These are phyloP conservation scores for Zosterops japonicus DNA, from an alignment of 2,113 vertebrate genomes.

Conservation along the genomic window DNA sequence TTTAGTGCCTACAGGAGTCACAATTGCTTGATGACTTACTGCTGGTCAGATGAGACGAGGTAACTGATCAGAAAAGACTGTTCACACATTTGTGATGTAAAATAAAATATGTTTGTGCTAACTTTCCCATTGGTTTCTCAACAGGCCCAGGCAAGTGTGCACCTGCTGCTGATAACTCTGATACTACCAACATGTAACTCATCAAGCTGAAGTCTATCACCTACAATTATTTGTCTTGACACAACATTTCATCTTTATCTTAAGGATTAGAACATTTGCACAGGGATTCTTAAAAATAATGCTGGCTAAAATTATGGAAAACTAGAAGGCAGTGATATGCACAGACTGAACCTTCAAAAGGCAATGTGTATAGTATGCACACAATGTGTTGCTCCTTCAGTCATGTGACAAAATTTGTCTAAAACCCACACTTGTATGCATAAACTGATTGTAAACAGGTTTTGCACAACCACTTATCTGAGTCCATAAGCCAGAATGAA, in stretches of 20 bases:
- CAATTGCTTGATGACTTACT: neutral
- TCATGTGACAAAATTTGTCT: neutral
- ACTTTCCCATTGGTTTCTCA: neutral
- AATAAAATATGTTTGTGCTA: neutral
- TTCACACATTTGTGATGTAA: neutral
- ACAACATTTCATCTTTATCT: neutral
- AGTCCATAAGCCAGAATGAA: neutral
- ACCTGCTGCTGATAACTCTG: conserved; percentile 27
- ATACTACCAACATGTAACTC: neutral
- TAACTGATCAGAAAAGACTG: conserved; percentile 4
- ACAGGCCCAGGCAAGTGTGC: neutral
- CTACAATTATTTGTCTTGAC: neutral
- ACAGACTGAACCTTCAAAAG: neutral
- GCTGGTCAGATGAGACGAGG: neutral
- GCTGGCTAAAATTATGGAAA: neutral
- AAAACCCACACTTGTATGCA: neutral
- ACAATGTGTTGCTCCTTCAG: neutral
- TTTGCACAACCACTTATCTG: neutral
- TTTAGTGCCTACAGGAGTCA: neutral
- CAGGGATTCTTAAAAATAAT: neutral
- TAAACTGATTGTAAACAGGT: neutral
- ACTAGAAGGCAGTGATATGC: neutral
- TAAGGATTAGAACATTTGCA: neutral
- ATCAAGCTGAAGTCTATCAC: conserved; percentile 1
- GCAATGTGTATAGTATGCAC: neutral